These are phyloP conservation scores for Rhynchotus rufescens DNA, from an alignment of 2,797 vertebrate genomes.

Conservation along the genomic window DNA sequence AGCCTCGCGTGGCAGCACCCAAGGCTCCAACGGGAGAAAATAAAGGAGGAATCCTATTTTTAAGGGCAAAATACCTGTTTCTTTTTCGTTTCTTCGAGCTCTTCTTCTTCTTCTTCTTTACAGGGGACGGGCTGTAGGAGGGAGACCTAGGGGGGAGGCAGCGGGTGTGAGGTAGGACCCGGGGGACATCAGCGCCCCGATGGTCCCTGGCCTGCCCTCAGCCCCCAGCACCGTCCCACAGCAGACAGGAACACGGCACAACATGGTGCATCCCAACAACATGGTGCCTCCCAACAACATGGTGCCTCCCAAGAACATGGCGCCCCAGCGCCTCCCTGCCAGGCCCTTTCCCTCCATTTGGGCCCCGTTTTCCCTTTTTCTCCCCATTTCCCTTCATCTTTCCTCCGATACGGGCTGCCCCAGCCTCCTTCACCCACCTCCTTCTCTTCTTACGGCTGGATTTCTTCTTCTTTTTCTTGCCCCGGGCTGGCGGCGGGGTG, in stretches of 20 bases:
- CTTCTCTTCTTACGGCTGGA: constrained; percentile 90
- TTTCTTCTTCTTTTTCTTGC: constrained; percentile 97
- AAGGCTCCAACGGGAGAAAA: neutral
- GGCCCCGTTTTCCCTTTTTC: rapidly evolving
- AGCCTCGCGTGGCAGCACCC: too few relatives aligned
- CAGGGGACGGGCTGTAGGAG: constrained; percentile 89
- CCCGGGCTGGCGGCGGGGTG: constrained; percentile 77
- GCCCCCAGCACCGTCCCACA: neutral
- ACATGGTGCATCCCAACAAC: neutral
- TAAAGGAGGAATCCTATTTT: neutral
- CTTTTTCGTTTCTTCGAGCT: constrained; percentile 93
- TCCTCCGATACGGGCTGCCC: rapidly evolving
- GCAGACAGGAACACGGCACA: too few relatives aligned
- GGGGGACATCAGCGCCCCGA: neutral
- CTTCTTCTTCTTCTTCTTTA: constrained; percentile 97
- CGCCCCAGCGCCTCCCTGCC: neutral
- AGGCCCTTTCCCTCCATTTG: too few relatives aligned
- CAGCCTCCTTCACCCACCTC: constrained; percentile 79
- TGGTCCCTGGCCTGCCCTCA: too few relatives aligned
- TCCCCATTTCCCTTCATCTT: too few relatives aligned
- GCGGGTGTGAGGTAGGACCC: neutral
- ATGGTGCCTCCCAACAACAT: too few relatives aligned
- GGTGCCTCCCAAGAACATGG: too few relatives aligned
- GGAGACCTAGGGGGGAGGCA: constrained; percentile 83
- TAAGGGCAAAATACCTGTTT: constrained; percentile 83